Base-by-base conservation (phyloP, 1,140 invertebrate genomes). In the Drosophila pectinifera region DNA sequence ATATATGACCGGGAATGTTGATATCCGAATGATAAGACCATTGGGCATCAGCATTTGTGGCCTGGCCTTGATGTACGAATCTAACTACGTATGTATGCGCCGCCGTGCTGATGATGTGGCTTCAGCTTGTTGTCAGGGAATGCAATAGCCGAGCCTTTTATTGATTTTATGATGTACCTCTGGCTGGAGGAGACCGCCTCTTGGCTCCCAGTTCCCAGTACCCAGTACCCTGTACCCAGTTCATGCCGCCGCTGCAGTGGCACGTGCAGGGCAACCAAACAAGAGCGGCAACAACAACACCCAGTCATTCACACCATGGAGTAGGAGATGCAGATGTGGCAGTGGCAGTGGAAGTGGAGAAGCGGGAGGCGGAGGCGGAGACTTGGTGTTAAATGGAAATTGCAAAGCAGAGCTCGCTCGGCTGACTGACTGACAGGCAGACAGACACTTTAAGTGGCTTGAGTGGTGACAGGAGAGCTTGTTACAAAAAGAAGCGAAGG, bases 61-160 rank as follows among this genome's bases (percentile, higher is more conserved):
- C 45, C 45, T 68, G 61, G 45, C 64, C 64, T 68, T 68, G 64
- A 68, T 53, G 45, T 34, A 20, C 20, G 59, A 43, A 13, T 10
- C 26, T 51, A 64, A 34, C 28, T 34, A 51, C 42, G n/a, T 36
- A 24, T 26, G 31, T 45, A 10, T 20, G 10, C 22, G 14, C 14
- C 34, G 39, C 43, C 13, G 22, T 64, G 39, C 41, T 48, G 43
- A 54, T 74, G 55, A 74, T 68, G 48, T 82, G 46, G 59, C 78
- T 75, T 45, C 49, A 38, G 58, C 48, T 7, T 76, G 80, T 38
- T 51, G 57, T 64, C 67, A 76, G 64, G 61, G 56, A 80, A 55
- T 80, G 63, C 80, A 80, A 61, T 61, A 65, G 80, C 49, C 82
- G 83, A 88, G 82, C 82, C 82, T 76, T 86, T 88, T 86, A 86